Base-by-base conservation (phyloP, 2,113 vertebrate species). In the Rostratula benghalensis region DNA sequence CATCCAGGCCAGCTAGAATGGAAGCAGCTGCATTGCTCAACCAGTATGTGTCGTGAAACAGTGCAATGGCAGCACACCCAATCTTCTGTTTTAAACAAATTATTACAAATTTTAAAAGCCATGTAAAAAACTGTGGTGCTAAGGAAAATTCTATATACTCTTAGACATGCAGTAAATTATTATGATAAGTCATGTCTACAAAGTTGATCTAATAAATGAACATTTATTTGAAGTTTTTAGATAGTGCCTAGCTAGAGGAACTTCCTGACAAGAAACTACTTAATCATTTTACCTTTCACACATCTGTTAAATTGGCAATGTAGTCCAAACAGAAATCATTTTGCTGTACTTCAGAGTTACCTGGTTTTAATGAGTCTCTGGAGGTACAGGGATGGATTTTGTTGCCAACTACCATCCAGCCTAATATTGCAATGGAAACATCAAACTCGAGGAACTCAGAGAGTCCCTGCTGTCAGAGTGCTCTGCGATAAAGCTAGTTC, bases 361-460 rank as follows among this genome's bases (percentile, higher is more conserved):
- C 94, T 57, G 1, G 53, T 88, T 98, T 97, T 97, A 98, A 97
- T 96, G 97, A 98, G 93, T 97, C 97, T 97, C 97, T 91, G 80
- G 95, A 97, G 96, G 84, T 83, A 54, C 1, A 57, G 69, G 56
- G 65, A 95, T 83, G 84, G 75, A 78, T 97, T 97, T 96, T 91
- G 59, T 92, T 97, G 97, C 93, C 97, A 97, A 69, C 54, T 81
- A 81, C 35, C 10, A 76, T 80, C 96, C 90, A 93, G 56, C 69
- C 63, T 64, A 93, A 83, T 50, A 70, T 54, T n/a, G 24, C 89
- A 89, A 79, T 20, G 87, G 90, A 92, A 96, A 76, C 57, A 91
- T 41, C 89, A 80, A 70, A 63, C 51, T 35, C 76, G 61, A 92
- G 78, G n/a, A 41, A 22, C 61, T 63, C 90, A 17, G 65, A 45